Conservation (phyloP, 2,797 vertebrate species). For the Macropus fuliginosus region DNA sequence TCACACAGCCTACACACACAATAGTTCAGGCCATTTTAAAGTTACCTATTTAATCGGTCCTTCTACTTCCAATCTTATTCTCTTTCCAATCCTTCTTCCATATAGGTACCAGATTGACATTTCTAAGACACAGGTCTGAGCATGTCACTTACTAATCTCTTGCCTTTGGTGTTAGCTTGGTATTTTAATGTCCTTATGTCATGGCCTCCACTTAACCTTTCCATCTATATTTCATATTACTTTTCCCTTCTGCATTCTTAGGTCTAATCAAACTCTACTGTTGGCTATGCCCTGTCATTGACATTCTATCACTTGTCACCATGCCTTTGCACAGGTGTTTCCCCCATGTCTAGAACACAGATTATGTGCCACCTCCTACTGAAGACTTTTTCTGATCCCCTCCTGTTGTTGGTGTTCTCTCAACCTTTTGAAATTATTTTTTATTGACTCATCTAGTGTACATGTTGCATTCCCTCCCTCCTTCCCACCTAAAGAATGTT, state of each 20-base stretch:
- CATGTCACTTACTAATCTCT: not conserved
- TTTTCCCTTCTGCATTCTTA: not conserved
- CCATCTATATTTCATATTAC: not conserved
- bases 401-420: not conserved
- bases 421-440: not conserved
- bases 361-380: not conserved
- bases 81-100: not conserved
- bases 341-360: not conserved
- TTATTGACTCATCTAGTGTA: not conserved
- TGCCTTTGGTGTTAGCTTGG: not conserved
- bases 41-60: not conserved
- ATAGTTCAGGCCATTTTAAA: not conserved
- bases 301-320: not conserved
- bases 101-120: not conserved
- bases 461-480: not conserved
- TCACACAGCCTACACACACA: not conserved
- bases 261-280: not conserved
- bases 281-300: not conserved
- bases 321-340: not conserved
- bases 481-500: not conserved
- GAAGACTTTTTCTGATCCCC: not conserved
- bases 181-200: not conserved
- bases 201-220: not conserved
- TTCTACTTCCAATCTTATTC: not conserved
- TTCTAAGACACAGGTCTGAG: not conserved